phyloP scores from a whole-genome alignment of 1,140 invertebrate species.

The Phymastichus coffea region DNA sequence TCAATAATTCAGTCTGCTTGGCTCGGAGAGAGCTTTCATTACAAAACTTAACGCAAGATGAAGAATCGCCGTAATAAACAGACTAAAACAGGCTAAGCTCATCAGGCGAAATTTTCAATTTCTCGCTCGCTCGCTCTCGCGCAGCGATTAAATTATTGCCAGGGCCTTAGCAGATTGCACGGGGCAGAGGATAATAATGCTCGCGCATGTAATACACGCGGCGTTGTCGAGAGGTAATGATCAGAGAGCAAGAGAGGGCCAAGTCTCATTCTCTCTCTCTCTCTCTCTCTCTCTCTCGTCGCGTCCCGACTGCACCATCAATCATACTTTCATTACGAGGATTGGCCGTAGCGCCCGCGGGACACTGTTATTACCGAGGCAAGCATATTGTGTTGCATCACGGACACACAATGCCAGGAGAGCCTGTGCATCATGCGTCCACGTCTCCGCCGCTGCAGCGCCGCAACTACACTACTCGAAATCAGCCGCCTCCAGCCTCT shows the following conservation, averaged over 20 bases:
- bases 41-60: too few relatives aligned
- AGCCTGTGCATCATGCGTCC: background rate
- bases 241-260: constrained; percentile 46
- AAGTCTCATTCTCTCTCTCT: constrained; percentile 25
- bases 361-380: constrained; percentile 49
- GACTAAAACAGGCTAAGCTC: too few relatives aligned
- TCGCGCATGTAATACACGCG: background rate
- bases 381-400: constrained; percentile 32
- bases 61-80: too few relatives aligned
- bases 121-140: background rate
- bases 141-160: constrained; percentile 21
- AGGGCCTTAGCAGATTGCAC: background rate
- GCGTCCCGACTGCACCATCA: constrained; percentile 46
- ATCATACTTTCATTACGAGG: constrained; percentile 58
- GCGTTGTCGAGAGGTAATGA: background rate
- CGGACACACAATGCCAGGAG: background rate
- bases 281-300: background rate
- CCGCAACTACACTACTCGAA: too few relatives aligned
- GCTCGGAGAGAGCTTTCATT: too few relatives aligned
- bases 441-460: background rate
- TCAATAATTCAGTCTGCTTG: too few relatives aligned
- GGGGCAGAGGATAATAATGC: constrained; percentile 10
- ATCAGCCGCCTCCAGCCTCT: background rate
- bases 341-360: constrained; percentile 48
- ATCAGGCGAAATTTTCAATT: constrained; percentile 21